Evolutionary conservation across 2,113 vertebrate genomes (phyloP).

Genomic region (Pseudorectes ferrugineus): DNA sequence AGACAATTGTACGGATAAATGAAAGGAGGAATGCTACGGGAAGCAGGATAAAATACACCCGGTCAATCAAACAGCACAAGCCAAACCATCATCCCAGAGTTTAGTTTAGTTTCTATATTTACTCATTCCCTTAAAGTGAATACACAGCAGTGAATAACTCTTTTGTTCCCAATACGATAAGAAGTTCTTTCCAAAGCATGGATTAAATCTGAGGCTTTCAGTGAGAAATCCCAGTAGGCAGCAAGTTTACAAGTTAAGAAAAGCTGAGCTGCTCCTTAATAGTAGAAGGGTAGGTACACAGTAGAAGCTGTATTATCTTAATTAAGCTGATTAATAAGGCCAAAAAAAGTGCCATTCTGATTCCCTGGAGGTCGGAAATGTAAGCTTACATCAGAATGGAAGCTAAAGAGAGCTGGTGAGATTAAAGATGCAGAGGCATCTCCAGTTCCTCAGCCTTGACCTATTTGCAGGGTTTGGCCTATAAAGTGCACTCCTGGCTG

Average conservation of each 20-base stretch:
- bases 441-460: neutral
- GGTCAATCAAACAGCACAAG: neutral
- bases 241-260: neutral
- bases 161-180: neutral
- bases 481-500: rapidly evolving
- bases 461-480: neutral
- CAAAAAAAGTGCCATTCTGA: neutral
- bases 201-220: neutral
- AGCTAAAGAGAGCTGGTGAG: neutral
- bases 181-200: neutral
- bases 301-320: neutral
- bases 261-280: neutral
- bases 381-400: neutral
- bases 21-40: neutral
- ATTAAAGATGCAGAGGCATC: neutral
- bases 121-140: neutral
- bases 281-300: neutral
- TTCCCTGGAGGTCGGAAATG: neutral
- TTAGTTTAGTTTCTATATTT: neutral
- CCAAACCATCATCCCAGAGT: neutral
- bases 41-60: neutral
- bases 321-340: neutral
- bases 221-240: neutral
- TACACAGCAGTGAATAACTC: neutral
- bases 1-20: neutral